Percentiles rank a stretch among this genome's conserved stretches.
Conservation (phyloP, 2,797 vertebrate species). For the Lateolabrax maculatus region DNA sequence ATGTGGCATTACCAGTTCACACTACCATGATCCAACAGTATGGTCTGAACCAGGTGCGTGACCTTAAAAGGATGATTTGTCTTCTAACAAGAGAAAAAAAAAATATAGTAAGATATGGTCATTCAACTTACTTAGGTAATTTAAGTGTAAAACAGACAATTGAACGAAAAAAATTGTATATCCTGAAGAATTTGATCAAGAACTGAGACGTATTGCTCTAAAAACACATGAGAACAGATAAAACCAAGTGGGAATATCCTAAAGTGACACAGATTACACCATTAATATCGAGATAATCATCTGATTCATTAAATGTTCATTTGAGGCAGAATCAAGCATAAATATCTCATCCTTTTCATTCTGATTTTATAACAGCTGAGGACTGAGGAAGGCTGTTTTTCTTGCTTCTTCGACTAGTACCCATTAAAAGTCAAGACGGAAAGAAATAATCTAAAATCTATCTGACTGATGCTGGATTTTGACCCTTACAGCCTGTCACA, state of each 20-base stretch:
- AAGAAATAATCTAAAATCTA: neutral
- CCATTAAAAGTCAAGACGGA: neutral
- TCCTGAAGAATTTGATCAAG: neutral
- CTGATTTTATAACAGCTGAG: no score
- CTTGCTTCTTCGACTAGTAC: neutral
- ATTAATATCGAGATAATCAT: constrained; percentile 20
- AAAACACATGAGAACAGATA: constrained; percentile 25
- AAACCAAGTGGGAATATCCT: constrained; percentile 13
- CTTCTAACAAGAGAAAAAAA: neutral
- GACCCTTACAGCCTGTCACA: neutral
- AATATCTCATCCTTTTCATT: neutral
- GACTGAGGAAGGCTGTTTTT: neutral
- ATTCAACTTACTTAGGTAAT: no score
- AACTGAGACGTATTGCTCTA: neutral
- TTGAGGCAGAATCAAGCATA: neutral
- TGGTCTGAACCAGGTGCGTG: neutral
- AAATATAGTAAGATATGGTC: neutral
- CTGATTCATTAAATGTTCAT: constrained; percentile 22
- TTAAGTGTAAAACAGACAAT: neutral
- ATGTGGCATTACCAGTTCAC: no score
- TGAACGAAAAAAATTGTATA: neutral
- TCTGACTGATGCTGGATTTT: constrained; percentile 4
- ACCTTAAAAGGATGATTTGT: neutral
- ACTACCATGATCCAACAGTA: neutral
- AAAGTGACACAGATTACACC: constrained; percentile 21